phyloP scores from a whole-genome alignment of 1,140 invertebrate species.

The Gryon sp. region DNA sequence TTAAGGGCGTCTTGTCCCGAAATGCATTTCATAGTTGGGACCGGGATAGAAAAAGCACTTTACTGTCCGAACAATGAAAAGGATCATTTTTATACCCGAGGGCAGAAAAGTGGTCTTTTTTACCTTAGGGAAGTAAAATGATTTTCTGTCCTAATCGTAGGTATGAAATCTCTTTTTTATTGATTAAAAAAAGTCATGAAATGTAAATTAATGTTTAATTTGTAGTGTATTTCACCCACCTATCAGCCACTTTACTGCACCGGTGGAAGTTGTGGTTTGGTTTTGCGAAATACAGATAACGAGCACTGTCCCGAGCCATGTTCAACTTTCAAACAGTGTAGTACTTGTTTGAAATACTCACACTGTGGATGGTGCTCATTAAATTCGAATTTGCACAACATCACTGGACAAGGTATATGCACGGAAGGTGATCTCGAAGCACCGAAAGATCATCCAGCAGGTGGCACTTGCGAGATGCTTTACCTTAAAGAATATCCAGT shows the following conservation, averaged over 20 bases:
- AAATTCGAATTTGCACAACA: conserved; percentile 75
- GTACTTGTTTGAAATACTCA: conserved; percentile 90
- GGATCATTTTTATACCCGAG: no score
- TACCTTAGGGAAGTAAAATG: no score
- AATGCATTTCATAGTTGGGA: no score
- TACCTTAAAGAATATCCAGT: conserved; percentile 72
- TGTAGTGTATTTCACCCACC: conserved; percentile 90
- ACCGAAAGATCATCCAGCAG: conserved; percentile 84
- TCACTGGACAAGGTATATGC: conserved; percentile 85
- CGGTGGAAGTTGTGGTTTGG: conserved; percentile 93
- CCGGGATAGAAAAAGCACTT: no score
- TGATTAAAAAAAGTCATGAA: no score
- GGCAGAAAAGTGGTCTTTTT: no score
- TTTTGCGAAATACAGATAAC: conserved; percentile 84
- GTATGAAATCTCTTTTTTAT: no score
- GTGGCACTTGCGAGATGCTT: conserved; percentile 84
- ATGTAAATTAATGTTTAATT: no score
- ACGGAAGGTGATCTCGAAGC: conserved; percentile 89
- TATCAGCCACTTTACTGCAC: conserved; percentile 92
- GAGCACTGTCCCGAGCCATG: conserved; percentile 92
- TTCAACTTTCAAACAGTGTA: conserved; percentile 89
- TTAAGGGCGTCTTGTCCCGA: no score
- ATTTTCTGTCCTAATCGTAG: no score
- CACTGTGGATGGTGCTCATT: conserved; percentile 91
- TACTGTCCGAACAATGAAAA: no score